Percentiles rank a stretch among this genome's conserved stretches.
phyloP scores from a whole-genome alignment of 2,113 vertebrate genomes.

The Ageneiosus marmoratus region DNA sequence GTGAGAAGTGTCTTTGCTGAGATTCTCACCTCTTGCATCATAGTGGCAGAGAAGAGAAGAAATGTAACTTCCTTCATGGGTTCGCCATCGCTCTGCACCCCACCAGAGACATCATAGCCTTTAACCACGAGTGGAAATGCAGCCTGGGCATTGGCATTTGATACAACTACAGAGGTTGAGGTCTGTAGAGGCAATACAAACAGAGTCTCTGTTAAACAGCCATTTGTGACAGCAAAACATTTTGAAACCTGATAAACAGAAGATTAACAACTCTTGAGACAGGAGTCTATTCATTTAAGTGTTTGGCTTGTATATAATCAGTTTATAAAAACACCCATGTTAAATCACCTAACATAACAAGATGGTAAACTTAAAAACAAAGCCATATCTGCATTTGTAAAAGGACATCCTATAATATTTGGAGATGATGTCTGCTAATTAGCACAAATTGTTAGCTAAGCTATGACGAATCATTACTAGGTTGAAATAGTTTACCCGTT shows the following conservation, averaged over 20 bases:
- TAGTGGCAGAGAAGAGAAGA: slow-evolving; percentile 86
- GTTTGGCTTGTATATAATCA: background rate
- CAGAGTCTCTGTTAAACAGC: background rate
- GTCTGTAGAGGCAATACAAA: slow-evolving; percentile 69
- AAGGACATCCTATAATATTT: background rate
- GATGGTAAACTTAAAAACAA: background rate
- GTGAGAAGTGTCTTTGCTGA: background rate
- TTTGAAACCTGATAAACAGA: background rate
- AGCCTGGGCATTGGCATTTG: slow-evolving; percentile 83
- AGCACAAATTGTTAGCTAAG: background rate
- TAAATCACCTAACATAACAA: background rate
- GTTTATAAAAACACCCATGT: background rate
- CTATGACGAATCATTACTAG: background rate
- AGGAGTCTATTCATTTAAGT: background rate
- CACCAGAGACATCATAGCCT: slow-evolving; percentile 92
- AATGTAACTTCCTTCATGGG: slow-evolving; percentile 98
- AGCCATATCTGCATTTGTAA: background rate
- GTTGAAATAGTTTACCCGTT: slow-evolving; percentile 75
- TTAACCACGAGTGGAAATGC: slow-evolving; percentile 83
- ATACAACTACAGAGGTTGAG: slow-evolving; percentile 81
- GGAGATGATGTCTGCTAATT: background rate
- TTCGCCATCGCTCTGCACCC: slow-evolving; percentile 93
- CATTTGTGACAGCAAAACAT: background rate
- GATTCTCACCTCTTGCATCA: slow-evolving; percentile 80
- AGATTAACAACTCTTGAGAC: background rate